A percentile compares a stretch with the other conserved stretches of the same genome.
phyloP scores from a whole-genome alignment of 2,797 vertebrate species.

The Limosa lapponica region DNA sequence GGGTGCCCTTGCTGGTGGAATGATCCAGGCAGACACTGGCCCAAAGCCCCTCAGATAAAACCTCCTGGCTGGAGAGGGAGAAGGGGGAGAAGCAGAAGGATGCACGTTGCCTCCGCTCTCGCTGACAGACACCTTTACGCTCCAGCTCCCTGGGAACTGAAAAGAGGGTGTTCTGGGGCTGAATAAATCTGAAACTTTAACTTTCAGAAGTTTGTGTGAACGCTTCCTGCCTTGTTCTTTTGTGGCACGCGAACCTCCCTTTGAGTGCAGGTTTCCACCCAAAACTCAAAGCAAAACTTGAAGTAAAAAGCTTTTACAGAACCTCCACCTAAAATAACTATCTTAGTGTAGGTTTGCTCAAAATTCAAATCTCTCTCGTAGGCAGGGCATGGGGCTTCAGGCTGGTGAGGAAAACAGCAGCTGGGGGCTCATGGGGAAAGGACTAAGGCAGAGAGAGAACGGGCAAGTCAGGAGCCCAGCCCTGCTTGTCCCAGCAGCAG shows the following conservation, averaged over 20 bases:
- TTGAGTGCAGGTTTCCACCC: background rate
- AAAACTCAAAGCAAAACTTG: conserved; percentile 4
- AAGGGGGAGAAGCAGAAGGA: background rate
- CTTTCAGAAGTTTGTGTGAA: background rate
- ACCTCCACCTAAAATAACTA: background rate
- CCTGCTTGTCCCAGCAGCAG: background rate
- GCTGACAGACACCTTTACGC: background rate
- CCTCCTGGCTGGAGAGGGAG: background rate
- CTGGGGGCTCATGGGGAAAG: background rate
- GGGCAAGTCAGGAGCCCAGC: background rate
- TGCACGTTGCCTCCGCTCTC: fast-evolving
- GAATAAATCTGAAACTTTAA: background rate
- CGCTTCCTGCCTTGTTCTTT: background rate
- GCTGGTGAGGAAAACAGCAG: background rate
- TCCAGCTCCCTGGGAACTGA: background rate
- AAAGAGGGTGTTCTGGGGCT: background rate
- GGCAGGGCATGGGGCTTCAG: background rate
- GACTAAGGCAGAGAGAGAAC: background rate
- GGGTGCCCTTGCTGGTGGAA: background rate
- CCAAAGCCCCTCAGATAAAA: background rate
- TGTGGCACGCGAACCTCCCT: background rate
- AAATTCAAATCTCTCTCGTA: background rate
- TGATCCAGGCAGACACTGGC: fast-evolving
- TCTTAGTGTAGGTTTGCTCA: background rate
- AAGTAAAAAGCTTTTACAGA: background rate